Evolutionary conservation across 1,140 invertebrate species (phyloP), one percentile per base, ranked within the genome.

Genomic region (Triops cancriformis): DNA sequence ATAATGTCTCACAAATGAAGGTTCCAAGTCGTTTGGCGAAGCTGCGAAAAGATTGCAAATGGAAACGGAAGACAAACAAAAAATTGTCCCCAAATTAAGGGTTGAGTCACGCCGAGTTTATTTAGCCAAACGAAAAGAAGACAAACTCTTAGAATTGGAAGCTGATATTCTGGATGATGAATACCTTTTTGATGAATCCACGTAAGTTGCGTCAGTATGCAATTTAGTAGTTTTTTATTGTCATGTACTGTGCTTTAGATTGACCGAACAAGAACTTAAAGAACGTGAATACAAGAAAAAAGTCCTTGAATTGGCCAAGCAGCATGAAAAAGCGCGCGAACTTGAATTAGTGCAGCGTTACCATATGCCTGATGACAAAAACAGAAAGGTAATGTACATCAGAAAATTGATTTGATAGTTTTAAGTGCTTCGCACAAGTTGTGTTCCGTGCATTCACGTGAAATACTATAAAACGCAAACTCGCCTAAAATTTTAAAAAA

Each of bases 121-220:
- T 86, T 88, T 99, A 78, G 92, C 93, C 80, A 99, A 98, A 85
- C 88, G 98, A 75, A 97, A 98, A 87, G 93, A 93, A 76, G 97
- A 99, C 82, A 99, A 99, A 87, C 89, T 99, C 51, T 88, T 91
- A n/a, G 97, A 99, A 84, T 86, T 99, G 45, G 97, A 98, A 87
- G 92, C 90, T 26, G 95, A 97, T 83, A 94, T 99, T 76, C 83
- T 90, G n/a, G 98, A 99, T 85, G 97, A 99, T 87, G 95, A 98
- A 85, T 96, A 94, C 85, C 87, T 98, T 1, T 99, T 99, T 86
- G 91, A 93, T 37, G 93, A 95, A 79, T 89, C 91, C 82, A 87
- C 92, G 90, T 95, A 89, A 88, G 90, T 87, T 78, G 77, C 18
- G 5, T n/a, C n/a, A n/a, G n/a, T n/a, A n/a, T n/a, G n/a, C 26